Conservation (phyloP, 92 coral and sea anemone species). For the Palythoa grandiflora region DNA sequence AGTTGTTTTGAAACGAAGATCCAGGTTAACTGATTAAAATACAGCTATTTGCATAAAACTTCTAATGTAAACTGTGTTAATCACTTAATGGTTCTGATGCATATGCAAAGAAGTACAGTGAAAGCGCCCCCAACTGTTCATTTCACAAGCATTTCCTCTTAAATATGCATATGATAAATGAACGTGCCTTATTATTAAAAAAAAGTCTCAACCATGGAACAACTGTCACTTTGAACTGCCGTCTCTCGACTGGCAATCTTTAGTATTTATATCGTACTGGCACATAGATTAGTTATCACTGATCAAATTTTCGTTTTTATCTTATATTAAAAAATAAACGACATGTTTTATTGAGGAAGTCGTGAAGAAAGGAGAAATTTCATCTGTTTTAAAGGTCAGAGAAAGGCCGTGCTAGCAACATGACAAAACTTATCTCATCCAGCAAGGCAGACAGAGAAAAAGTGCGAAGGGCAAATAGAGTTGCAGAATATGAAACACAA, state of each 20-base stretch:
- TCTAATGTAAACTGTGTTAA: not conserved
- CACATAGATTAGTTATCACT: not conserved
- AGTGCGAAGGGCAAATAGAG: slow-evolving; percentile 30
- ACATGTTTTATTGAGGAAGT: not conserved
- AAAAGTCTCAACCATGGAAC: slow-evolving; percentile 2
- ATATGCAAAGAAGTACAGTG: not conserved
- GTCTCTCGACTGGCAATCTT: not conserved
- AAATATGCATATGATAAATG: slow-evolving; percentile 19
- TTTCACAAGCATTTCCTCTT: not conserved
- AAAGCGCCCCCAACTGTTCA: not conserved
- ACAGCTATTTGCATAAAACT: slow-evolving; percentile 22
- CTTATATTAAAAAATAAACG: not conserved
- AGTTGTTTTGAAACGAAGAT: not conserved
- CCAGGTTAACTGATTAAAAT: not conserved
- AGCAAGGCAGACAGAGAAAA: slow-evolving; percentile 29
- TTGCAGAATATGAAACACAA: slow-evolving; percentile 20
- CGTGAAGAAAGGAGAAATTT: not conserved
- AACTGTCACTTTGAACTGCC: not conserved
- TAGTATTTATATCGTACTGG: not conserved
- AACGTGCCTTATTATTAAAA: not conserved
- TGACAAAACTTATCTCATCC: slow-evolving; percentile 19
- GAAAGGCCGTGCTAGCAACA: not conserved
- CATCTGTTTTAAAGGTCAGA: not conserved
- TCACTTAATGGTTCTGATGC: not conserved
- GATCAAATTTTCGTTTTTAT: not conserved